Evolutionary conservation across 2,113 vertebrate species (phyloP).

Genomic region (Apteryx owenii): DNA sequence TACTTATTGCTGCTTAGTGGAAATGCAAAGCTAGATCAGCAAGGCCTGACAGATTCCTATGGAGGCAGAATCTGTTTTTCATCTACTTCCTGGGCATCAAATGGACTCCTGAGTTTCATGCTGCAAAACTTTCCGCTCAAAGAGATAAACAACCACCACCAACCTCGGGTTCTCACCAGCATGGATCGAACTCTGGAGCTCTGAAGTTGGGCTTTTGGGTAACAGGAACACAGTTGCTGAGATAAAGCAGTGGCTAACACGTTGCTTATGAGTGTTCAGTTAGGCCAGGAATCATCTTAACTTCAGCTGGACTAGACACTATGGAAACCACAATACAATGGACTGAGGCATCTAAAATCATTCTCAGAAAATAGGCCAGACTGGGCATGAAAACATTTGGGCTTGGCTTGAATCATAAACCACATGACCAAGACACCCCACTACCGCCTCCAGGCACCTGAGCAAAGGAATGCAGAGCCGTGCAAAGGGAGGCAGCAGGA

Average conservation of each 20-base stretch:
- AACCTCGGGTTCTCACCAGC: background rate
- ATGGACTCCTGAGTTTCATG: background rate
- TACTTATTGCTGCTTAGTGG: background rate
- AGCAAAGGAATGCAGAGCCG: background rate
- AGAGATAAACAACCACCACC: background rate
- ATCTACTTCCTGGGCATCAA: background rate
- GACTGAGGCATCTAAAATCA: conserved; percentile 21
- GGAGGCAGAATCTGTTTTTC: background rate
- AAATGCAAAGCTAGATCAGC: background rate
- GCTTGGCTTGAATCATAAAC: conserved; percentile 40
- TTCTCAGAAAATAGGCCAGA: conserved; percentile 61
- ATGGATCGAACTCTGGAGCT: rapidly evolving
- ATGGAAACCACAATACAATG: conserved; percentile 63
- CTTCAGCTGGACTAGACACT: conserved; percentile 35
- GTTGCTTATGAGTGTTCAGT: background rate
- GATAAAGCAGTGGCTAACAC: background rate
- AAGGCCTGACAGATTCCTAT: background rate
- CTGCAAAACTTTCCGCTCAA: background rate
- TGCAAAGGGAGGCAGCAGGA: conserved; percentile 2
- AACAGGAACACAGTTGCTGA: background rate
- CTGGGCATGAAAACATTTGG: conserved; percentile 53
- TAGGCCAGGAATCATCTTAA: background rate
- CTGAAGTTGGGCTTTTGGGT: background rate
- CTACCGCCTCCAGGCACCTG: background rate
- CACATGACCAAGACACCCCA: conserved; percentile 17